A percentile compares a stretch with the other conserved stretches of the same genome.
Conservation (phyloP, 1,140 invertebrate species). For the Grapholita molesta region DNA sequence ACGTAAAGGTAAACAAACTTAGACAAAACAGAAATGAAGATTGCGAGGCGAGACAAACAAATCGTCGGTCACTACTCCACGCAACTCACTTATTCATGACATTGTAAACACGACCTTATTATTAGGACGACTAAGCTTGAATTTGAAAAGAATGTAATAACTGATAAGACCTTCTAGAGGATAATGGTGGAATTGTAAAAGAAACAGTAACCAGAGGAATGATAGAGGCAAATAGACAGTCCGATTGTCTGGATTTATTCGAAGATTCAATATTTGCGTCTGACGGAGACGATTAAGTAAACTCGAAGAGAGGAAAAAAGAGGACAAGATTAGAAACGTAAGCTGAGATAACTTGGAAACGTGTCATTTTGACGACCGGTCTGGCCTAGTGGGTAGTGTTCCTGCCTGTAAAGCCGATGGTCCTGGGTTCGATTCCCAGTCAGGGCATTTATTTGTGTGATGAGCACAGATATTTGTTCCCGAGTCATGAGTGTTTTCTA, state of each 20-base stretch:
- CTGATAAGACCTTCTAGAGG: background rate
- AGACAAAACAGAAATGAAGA: constrained; percentile 2
- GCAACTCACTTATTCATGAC: background rate
- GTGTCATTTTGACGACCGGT: no score
- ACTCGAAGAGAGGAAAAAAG: background rate
- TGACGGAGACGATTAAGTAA: background rate
- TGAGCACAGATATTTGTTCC: no score
- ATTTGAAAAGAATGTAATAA: background rate
- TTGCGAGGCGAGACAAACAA: background rate
- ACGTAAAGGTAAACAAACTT: constrained; percentile 4
- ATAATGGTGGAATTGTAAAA: constrained; percentile 3
- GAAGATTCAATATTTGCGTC: background rate
- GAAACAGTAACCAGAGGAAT: background rate
- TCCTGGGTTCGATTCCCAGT: no score
- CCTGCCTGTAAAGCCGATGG: no score
- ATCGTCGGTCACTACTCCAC: background rate
- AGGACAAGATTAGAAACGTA: background rate
- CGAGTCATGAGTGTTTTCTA: no score
- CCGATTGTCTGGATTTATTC: background rate
- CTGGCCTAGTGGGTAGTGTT: no score
- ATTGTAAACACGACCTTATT: background rate
- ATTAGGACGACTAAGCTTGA: background rate
- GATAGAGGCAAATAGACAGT: background rate
- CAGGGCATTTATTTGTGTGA: no score
- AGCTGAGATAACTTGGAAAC: no score